These are phyloP conservation scores for Eristalis intricaria DNA, from an alignment of 2,888 invertebrate genomes.

Conservation along the genomic window DNA sequence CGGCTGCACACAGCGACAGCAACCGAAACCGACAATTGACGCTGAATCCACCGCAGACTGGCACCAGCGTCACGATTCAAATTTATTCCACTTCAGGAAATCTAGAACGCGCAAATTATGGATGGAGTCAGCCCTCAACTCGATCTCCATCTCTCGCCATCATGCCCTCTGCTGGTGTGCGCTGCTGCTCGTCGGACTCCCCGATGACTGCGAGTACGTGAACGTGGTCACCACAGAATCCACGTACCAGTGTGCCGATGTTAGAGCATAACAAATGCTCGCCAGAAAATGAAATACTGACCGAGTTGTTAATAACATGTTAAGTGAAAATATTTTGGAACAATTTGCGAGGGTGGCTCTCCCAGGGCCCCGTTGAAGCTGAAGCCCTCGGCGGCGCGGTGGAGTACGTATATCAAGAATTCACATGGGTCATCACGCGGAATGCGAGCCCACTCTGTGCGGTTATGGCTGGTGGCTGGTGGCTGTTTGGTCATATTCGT, in stretches of 20 bases:
- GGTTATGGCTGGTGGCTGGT: background rate
- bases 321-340: constrained; percentile 74
- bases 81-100: constrained; percentile 68
- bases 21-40: constrained; percentile 58
- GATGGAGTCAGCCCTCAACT: constrained; percentile 24
- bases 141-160: background rate
- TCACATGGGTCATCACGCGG: constrained; percentile 54
- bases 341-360: constrained; percentile 74
- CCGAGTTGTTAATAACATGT: constrained; percentile 74
- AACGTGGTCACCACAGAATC: constrained; percentile 49
- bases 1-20: constrained; percentile 49
- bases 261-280: constrained; percentile 70
- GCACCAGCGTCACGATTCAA: constrained; percentile 63
- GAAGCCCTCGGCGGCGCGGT: constrained; percentile 19
- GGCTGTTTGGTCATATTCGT: constrained; percentile 11
- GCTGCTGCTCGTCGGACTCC: constrained; percentile 6
- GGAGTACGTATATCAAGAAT: constrained; percentile 54
- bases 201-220: background rate
- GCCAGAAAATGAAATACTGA: constrained; percentile 71
- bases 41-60: constrained; percentile 60
- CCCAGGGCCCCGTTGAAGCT: constrained; percentile 10
- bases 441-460: constrained; percentile 10
- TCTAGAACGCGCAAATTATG: constrained; percentile 70
- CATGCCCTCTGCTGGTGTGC: background rate
- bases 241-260: constrained; percentile 45